A percentile compares a stretch with the other conserved stretches of the same genome.
These are phyloP conservation scores for Thunnus maccoyii DNA, from an alignment of 2,113 vertebrate genomes.

Conservation along the genomic window DNA sequence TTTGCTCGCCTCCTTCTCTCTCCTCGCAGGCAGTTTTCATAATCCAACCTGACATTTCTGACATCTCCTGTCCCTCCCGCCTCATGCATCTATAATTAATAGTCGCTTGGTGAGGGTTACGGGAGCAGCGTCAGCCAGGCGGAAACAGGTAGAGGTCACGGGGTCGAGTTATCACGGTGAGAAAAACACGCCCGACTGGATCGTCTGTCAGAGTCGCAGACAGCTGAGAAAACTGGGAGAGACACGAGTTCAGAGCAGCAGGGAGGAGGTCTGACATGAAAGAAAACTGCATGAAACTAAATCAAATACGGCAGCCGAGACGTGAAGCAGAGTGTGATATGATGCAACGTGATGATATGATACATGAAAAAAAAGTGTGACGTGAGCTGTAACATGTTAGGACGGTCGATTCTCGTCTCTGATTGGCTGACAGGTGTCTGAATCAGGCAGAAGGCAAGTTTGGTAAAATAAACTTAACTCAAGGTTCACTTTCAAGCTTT, in stretches of 20 bases:
- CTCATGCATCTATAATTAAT: slow-evolving; percentile 56
- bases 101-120: slow-evolving; percentile 4
- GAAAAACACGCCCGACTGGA: slow-evolving; percentile 32
- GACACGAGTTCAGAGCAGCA: slow-evolving; percentile 2
- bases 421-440: not conserved
- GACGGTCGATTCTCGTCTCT: not conserved
- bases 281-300: not conserved
- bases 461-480: too few species aligned
- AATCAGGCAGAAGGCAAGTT: not conserved
- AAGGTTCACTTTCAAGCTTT: too few species aligned
- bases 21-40: not conserved
- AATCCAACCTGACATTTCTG: slow-evolving; percentile 43
- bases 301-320: not conserved
- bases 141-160: slow-evolving; percentile 41
- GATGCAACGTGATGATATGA: not conserved
- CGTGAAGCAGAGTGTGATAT: not conserved
- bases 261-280: not conserved
- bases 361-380: too few species aligned
- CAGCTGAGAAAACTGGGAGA: slow-evolving; percentile 23
- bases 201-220: slow-evolving; percentile 21
- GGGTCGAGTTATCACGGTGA: slow-evolving; percentile 47
- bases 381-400: not conserved
- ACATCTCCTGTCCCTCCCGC: slow-evolving; percentile 37
- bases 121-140: slow-evolving; percentile 26
- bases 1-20: not conserved